Percentiles rank a stretch among this genome's conserved stretches.
phyloP scores from a whole-genome alignment of 1,140 invertebrate genomes.

The Samia ricini region DNA sequence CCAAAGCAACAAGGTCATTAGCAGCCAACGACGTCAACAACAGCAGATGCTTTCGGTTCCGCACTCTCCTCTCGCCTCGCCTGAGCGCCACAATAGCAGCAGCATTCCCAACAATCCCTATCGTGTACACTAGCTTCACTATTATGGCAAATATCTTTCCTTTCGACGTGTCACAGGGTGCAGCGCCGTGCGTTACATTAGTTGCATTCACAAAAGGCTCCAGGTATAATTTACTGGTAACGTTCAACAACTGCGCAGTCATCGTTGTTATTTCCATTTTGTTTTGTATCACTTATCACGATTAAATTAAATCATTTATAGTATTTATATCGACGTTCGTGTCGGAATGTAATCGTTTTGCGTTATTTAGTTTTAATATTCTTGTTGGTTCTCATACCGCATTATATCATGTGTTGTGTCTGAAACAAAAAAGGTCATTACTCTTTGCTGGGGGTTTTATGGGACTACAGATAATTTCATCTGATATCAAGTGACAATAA shows the following conservation, averaged over 20 bases:
- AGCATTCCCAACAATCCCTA: slow-evolving; percentile 68
- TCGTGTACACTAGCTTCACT: slow-evolving; percentile 57
- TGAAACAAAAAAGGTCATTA: neutral
- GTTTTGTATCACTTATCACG: slow-evolving; percentile 6
- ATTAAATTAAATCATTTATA: slow-evolving; percentile 13
- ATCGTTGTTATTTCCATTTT: slow-evolving; percentile 15
- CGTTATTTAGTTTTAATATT: slow-evolving; percentile 11
- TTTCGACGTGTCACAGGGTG: neutral
- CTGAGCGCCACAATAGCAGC: slow-evolving; percentile 61
- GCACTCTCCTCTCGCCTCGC: slow-evolving; percentile 78
- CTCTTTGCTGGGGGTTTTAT: neutral
- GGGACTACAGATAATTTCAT: too few species aligned
- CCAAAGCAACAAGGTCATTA: slow-evolving; percentile 88
- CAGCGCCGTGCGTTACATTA: neutral
- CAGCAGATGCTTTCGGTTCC: slow-evolving; percentile 88
- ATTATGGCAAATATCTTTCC: slow-evolving; percentile 14
- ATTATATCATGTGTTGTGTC: neutral
- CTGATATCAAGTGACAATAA: neutral
- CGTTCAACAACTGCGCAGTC: neutral
- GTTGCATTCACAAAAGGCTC: neutral
- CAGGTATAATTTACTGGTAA: neutral
- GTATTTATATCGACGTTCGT: slow-evolving; percentile 12
- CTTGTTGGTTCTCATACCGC: neutral
- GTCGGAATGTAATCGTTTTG: slow-evolving; percentile 21
- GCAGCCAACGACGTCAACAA: slow-evolving; percentile 86